These are phyloP conservation scores for Maccullochella peelii DNA, from an alignment of 2,113 vertebrate species.

Conservation along the genomic window DNA sequence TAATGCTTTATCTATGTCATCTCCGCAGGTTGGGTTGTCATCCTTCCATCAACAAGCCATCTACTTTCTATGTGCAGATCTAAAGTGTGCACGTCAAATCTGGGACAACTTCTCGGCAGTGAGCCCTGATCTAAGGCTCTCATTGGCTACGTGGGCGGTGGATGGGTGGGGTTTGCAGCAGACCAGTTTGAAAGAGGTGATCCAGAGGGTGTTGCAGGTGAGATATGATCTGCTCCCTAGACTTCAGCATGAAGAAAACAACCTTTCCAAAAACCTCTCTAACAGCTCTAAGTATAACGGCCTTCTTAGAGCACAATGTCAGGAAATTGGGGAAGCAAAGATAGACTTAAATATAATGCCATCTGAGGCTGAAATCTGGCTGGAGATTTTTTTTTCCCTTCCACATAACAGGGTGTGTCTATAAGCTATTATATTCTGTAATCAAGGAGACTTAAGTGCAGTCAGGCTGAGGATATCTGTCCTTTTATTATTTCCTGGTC, in stretches of 20 bases:
- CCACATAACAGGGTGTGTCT: slow-evolving; percentile 30
- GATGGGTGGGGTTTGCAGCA: slow-evolving; percentile 47
- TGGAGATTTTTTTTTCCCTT: slow-evolving; percentile 11
- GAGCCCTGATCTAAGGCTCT: slow-evolving; percentile 73
- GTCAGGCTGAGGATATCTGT: slow-evolving; percentile 27
- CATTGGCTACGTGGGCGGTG: slow-evolving; percentile 82
- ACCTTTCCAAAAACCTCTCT: slow-evolving; percentile 30
- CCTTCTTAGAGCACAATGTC: slow-evolving; percentile 52
- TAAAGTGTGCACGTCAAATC: slow-evolving; percentile 41
- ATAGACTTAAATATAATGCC: slow-evolving; percentile 31
- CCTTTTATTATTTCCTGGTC: slow-evolving; percentile 35
- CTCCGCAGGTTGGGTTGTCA: slow-evolving; percentile 85
- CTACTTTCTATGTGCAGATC: slow-evolving; percentile 79
- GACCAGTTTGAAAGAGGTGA: slow-evolving; percentile 65
- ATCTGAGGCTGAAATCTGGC: slow-evolving; percentile 34
- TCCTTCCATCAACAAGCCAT: slow-evolving; percentile 83
- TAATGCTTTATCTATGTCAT: slow-evolving; percentile 9
- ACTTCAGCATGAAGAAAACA: slow-evolving; percentile 17
- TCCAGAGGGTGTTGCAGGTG: slow-evolving; percentile 85
- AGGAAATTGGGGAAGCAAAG: slow-evolving; percentile 57
- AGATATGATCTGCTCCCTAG: slow-evolving; percentile 10
- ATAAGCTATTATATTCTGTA: slow-evolving; percentile 39
- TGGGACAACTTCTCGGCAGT: slow-evolving; percentile 78
- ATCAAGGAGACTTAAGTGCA: slow-evolving; percentile 15
- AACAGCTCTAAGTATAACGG: slow-evolving; percentile 22